Conservation (phyloP, 2,113 vertebrate genomes). For the Myiopsitta monachus region DNA sequence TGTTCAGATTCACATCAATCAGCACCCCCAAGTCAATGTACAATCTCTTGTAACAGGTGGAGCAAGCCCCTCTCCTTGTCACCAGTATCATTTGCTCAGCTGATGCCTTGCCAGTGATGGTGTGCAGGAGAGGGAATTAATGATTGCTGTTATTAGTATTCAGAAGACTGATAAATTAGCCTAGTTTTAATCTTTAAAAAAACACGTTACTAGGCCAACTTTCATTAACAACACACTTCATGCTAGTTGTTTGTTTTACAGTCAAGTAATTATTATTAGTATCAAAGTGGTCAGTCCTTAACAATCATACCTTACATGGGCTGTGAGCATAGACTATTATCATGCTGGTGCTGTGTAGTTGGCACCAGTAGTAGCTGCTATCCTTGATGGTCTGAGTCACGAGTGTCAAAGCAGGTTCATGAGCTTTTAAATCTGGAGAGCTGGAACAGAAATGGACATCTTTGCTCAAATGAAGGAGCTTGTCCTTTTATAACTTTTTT, state of each 20-base stretch:
- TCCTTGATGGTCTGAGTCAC: not conserved
- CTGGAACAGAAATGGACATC: not conserved
- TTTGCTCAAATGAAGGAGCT: not conserved
- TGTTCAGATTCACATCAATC: not conserved
- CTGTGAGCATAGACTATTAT: not conserved
- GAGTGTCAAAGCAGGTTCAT: not conserved
- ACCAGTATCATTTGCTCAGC: not conserved
- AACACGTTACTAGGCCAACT: not conserved
- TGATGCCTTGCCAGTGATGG: not conserved
- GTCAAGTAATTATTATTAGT: not conserved
- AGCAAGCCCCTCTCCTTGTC: not conserved
- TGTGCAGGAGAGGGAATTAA: not conserved
- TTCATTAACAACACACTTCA: not conserved
- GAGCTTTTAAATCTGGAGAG: not conserved
- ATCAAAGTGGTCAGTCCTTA: not conserved
- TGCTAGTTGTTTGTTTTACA: not conserved
- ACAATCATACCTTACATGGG: not conserved
- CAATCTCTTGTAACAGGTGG: not conserved
- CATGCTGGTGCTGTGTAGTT: not conserved
- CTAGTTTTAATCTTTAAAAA: not conserved
- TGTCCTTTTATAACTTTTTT: not conserved
- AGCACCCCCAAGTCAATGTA: not conserved
- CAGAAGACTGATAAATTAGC: not conserved
- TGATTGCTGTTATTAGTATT: not conserved
- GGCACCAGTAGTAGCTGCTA: rapidly evolving